Base-by-base conservation (phyloP, 2,888 invertebrate species). In the Rugalucina vietnamica region DNA sequence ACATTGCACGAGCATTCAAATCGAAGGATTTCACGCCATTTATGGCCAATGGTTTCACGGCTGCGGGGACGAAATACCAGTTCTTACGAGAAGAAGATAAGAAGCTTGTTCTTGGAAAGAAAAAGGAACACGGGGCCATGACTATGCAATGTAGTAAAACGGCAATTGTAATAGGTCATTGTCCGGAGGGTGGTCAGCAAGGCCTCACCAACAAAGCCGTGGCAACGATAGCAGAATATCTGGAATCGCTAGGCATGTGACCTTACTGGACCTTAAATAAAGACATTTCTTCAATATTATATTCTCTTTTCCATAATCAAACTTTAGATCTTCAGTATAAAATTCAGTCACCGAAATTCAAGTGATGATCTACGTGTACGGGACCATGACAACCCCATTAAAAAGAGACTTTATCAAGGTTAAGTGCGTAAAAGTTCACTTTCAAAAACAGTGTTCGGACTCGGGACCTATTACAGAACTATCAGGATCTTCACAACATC, bases 111-210 rank as follows among this genome's bases (percentile, higher is more conserved):
- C 50, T 88, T 1, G 90, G 72, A 3, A 92, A 92, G 77, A 90
- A 84, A 70, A 92, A 92, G 70, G 91, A 87, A 2, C 24, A 70
- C 12, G 92, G 92, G 14, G 80, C 87, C 14, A 1, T 92, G 1
- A 88, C 91, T 21, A 29, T 90, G 12, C 91, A 90, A 57, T 27
- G 54, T 34, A 81, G 89, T 18, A 91, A 91, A 82, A 84, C 88
- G 65, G 92, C 90, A 12, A 84, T 92, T 18, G 89, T 92, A 8
- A 85, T 92, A 36, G 91, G 69, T 18, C 91, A 92, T 73, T 79
- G 80, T 54, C 77, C 80, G 50, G 92, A 92, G 70, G 91, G 91
- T 0, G 34, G 84, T 24, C 91, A 91, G 76, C 90, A 91, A 72
- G 92, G 92, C 27, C 84, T 79, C 69, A 69, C 76, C 10, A 92